Base-by-base conservation (phyloP, 2,113 vertebrate genomes). In the Clupea harengus region DNA sequence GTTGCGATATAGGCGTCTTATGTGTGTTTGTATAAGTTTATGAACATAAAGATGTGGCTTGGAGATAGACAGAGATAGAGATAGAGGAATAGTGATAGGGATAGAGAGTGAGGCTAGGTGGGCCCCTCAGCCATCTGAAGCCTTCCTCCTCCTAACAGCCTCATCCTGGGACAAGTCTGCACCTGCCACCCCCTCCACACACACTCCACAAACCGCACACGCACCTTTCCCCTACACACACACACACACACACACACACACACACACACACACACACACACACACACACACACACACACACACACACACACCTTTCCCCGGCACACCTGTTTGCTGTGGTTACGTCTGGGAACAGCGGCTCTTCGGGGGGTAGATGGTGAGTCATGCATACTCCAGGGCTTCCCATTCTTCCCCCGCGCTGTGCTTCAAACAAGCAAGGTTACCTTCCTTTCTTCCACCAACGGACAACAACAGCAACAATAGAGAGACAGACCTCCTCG, bases 311-410 rank as follows among this genome's bases (percentile, higher is more conserved):
- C 89, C 87, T 85, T 81, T 83, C 84, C 83, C 64, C 82, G 81
- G 85, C 89, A 88, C 87, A 89, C 89, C 89, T 89, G 89, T 87
- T 88, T 81, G 84, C 45, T 88, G 84, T 87, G 89, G 78, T 89
- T 85, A 87, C 86, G 83, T 88, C 85, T 86, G 85, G 88, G 87
- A 88, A 86, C 85, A 84, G 81, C 39, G 20, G 83, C 85, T 88
- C 87, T 88, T 89, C 52, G 72, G 82, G 85, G 83, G 67, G 83
- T 72, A 86, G 54, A 5, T 6, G 44, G 87, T 90, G 87, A 90
- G 86, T 90, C 89, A 88, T 83, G 82, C 80, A 82, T 87, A 57
- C 54, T 57, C 54, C 50, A 54, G 50, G 50, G 50, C 50, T 57
- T 57, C 54, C 20, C 5, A 22, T 22, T 20, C 54, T 6, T 57